phyloP scores from a whole-genome alignment of 1,140 invertebrate species.

The Aphaenogaster floridana region DNA sequence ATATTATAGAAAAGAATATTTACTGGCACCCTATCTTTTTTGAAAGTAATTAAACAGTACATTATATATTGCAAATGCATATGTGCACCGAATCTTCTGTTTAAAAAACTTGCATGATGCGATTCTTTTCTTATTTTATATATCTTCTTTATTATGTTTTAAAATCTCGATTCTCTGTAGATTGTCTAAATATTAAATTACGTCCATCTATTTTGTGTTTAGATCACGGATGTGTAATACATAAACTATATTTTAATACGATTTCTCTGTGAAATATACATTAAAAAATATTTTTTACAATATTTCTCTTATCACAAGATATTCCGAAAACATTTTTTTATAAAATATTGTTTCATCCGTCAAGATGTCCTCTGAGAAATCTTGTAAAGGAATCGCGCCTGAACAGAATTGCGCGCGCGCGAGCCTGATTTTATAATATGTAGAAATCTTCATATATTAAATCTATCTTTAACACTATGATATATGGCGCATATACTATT shows the following conservation, averaged over 20 bases:
- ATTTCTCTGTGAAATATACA: slow-evolving; percentile 32
- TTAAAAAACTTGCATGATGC: slow-evolving; percentile 11
- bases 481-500: slow-evolving; percentile 7
- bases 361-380: neutral
- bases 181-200: slow-evolving; percentile 29
- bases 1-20: slow-evolving; percentile 26
- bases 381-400: neutral
- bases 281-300: slow-evolving; percentile 33
- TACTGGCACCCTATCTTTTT: neutral
- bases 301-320: neutral
- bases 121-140: neutral
- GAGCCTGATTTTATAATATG: slow-evolving; percentile 5
- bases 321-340: neutral
- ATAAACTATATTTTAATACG: slow-evolving; percentile 9
- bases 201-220: slow-evolving; percentile 21
- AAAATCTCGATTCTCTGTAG: neutral
- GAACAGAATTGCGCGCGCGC: neutral
- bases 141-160: neutral
- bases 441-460: slow-evolving; percentile 22
- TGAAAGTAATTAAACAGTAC: slow-evolving; percentile 26
- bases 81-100: neutral
- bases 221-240: slow-evolving; percentile 11
- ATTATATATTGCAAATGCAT: neutral
- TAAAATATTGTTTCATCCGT: neutral
- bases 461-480: slow-evolving; percentile 26